Evolutionary conservation across 2,888 invertebrate genomes (phyloP).

Genomic region (Dilophus febrilis): DNA sequence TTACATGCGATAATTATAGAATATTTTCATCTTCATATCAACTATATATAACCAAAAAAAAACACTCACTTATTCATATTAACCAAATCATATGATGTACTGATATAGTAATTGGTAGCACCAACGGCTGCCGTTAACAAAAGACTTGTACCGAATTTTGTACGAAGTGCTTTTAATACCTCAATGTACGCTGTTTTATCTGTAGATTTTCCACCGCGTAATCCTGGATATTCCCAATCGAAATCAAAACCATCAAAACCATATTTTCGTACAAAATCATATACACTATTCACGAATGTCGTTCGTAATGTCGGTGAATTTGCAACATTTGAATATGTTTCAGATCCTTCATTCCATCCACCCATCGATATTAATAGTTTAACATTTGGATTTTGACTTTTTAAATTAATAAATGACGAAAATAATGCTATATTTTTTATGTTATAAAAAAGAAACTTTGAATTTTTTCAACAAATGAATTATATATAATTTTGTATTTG

Average conservation of each 20-base stretch:
- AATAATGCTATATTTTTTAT: neutral
- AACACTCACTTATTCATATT: constrained; percentile 18
- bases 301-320: constrained; percentile 17
- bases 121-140: constrained; percentile 34
- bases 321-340: constrained; percentile 26
- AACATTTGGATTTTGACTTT: constrained; percentile 24
- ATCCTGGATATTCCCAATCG: constrained; percentile 45
- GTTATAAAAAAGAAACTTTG: too few relatives aligned
- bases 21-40: too few relatives aligned
- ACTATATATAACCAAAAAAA: too few relatives aligned
- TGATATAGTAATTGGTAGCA: constrained; percentile 28
- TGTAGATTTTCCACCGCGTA: constrained; percentile 26
- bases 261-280: constrained; percentile 31
- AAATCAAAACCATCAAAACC: constrained; percentile 44
- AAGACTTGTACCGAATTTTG: constrained; percentile 25
- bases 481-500: too few relatives aligned
- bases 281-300: constrained; percentile 32
- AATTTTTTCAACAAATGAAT: too few relatives aligned
- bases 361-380: constrained; percentile 36
- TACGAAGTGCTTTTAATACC: constrained; percentile 24
- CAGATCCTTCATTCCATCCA: constrained; percentile 39
- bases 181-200: constrained; percentile 22
- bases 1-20: too few relatives aligned
- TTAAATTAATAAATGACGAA: constrained; percentile 26
- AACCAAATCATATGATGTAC: constrained; percentile 34